Evolutionary conservation across 2,113 vertebrate species (phyloP).

Genomic region (Pterocles gutturalis): DNA sequence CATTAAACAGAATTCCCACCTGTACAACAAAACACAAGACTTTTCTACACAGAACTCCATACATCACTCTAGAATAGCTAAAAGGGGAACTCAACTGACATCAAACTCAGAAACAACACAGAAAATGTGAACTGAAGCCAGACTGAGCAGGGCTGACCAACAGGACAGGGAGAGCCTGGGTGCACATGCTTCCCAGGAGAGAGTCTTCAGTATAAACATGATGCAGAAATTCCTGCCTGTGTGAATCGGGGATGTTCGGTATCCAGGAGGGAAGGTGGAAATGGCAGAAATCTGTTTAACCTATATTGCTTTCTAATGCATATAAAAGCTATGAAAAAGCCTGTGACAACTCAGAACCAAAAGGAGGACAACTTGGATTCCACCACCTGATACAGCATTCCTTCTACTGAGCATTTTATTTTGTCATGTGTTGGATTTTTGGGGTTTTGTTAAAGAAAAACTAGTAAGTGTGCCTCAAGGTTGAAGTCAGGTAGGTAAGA

Average conservation of each 20-base stretch:
- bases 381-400: too few species aligned
- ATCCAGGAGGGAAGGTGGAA: not conserved
- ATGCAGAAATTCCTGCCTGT: not conserved
- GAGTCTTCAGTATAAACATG: not conserved
- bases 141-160: not conserved
- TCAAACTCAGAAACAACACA: not conserved
- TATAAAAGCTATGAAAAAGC: not conserved
- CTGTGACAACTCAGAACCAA: not conserved
- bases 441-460: not conserved
- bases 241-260: not conserved
- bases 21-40: not conserved
- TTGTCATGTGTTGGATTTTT: not conserved
- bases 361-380: not conserved
- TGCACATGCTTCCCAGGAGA: not conserved
- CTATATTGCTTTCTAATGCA: not conserved
- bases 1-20: accelerated
- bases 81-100: not conserved
- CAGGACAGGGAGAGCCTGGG: not conserved
- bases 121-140: not conserved
- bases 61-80: not conserved
- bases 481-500: not conserved
- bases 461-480: not conserved
- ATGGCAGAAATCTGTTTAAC: not conserved
- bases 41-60: not conserved
- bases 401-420: not conserved